These are phyloP conservation scores for Idaea biselata DNA, from an alignment of 2,888 invertebrate species.

Conservation along the genomic window DNA sequence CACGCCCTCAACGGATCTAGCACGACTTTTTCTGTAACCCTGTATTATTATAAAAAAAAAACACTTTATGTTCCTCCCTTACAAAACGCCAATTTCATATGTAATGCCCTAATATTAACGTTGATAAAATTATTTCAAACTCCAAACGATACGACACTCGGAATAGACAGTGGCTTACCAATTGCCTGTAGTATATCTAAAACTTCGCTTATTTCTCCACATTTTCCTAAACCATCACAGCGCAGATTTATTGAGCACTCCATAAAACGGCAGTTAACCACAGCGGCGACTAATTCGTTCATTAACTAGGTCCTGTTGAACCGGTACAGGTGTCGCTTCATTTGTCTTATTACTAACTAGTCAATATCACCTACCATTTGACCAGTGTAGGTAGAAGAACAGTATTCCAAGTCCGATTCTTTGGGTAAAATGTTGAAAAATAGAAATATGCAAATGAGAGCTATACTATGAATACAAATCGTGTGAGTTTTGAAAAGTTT, in stretches of 20 bases:
- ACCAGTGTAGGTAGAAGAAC: neutral
- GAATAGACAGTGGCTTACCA: neutral
- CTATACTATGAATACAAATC: no score
- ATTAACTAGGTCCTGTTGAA: slow-evolving; percentile 32
- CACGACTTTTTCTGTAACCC: no score
- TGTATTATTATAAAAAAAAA: no score
- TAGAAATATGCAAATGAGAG: no score
- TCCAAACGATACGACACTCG: no score
- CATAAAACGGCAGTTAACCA: slow-evolving; percentile 34
- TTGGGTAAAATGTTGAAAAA: neutral
- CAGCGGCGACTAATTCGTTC: slow-evolving; percentile 34
- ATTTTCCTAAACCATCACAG: neutral
- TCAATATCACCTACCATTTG: neutral
- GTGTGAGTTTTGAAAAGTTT: no score
- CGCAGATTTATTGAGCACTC: slow-evolving; percentile 34
- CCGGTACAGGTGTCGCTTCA: slow-evolving; percentile 27
- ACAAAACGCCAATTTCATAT: no score
- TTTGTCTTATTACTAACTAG: slow-evolving; percentile 34
- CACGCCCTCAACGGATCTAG: no score
- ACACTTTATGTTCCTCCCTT: no score
- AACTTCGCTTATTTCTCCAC: slow-evolving; percentile 1
- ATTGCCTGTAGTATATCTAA: neutral
- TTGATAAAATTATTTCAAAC: no score
- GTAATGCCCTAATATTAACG: no score
- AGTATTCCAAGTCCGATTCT: neutral